Percentiles rank a stretch among this genome's conserved stretches.
Evolutionary conservation across 2,888 invertebrate genomes (phyloP).

Genomic region (Brenthis ino): DNA sequence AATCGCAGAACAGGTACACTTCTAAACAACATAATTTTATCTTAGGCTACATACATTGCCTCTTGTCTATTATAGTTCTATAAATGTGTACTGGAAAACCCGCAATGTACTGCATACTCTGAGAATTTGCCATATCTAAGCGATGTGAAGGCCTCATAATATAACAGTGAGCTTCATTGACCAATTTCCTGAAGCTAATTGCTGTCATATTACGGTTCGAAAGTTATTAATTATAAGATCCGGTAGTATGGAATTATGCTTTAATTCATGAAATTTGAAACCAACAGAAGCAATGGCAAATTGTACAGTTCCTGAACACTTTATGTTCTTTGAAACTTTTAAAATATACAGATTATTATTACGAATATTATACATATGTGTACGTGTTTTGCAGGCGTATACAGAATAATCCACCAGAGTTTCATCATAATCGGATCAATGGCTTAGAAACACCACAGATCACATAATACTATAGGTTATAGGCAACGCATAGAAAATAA

Average conservation of each 20-base stretch:
- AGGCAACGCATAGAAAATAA: too few relatives aligned
- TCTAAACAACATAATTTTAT: conserved; percentile 15
- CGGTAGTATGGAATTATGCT: conserved; percentile 18
- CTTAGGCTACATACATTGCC: conserved; percentile 36
- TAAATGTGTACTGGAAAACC: neutral
- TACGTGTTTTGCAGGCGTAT: too few relatives aligned
- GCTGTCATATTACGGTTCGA: conserved; percentile 39
- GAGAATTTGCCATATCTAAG: conserved; percentile 21
- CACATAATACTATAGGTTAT: too few relatives aligned
- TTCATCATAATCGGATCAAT: too few relatives aligned
- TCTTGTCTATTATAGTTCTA: neutral
- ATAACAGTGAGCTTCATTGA: conserved; percentile 40
- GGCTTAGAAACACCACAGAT: too few relatives aligned
- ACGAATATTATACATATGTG: too few relatives aligned
- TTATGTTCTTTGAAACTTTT: too few relatives aligned
- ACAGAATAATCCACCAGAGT: too few relatives aligned
- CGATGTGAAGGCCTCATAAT: conserved; percentile 30
- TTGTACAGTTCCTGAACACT: neutral
- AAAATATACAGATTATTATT: too few relatives aligned
- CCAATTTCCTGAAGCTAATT: conserved; percentile 43
- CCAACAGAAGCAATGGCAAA: conserved; percentile 14
- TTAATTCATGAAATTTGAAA: conserved; percentile 24
- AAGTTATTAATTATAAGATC: conserved; percentile 39
- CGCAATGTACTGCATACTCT: conserved; percentile 32
- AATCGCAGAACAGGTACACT: conserved; percentile 28